Percentiles rank a stretch among this genome's conserved stretches.
These are phyloP conservation scores for Corynorhinus townsendii DNA, from an alignment of 2,113 vertebrate genomes.

Conservation along the genomic window DNA sequence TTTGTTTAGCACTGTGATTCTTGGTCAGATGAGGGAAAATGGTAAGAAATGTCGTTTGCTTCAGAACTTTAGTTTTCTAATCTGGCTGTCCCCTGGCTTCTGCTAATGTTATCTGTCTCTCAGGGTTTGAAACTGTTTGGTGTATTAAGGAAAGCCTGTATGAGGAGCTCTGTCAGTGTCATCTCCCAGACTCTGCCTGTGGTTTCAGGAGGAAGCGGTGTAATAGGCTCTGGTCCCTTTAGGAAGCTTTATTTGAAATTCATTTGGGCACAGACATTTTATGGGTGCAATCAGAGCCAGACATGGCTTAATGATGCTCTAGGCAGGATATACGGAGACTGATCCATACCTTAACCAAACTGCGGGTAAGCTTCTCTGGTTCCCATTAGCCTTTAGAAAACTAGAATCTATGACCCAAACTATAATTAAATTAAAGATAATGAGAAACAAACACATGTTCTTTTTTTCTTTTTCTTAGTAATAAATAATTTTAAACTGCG, in stretches of 20 bases:
- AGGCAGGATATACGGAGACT: neutral
- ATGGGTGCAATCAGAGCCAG: neutral
- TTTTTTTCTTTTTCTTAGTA: slow-evolving; percentile 12
- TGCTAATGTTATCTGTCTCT: neutral
- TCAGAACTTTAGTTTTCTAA: neutral
- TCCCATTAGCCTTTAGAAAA: neutral
- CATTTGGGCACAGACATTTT: neutral
- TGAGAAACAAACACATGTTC: neutral
- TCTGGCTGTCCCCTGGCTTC: neutral
- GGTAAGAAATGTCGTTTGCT: neutral
- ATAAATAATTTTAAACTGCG: neutral
- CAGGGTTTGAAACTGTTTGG: neutral
- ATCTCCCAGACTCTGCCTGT: neutral
- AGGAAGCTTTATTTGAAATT: slow-evolving; percentile 43
- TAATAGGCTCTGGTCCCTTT: neutral
- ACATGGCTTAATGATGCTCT: neutral
- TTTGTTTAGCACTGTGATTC: neutral
- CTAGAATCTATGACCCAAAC: neutral
- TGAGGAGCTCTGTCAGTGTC: neutral
- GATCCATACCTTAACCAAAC: neutral
- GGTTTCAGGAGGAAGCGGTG: neutral
- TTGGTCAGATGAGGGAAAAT: neutral
- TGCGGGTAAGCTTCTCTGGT: neutral
- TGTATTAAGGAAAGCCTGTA: neutral
- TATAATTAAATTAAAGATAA: slow-evolving; percentile 42